A percentile compares a stretch with the other conserved stretches of the same genome.
Conservation (phyloP, 1,140 invertebrate species). For the Lycorma delicatula region DNA sequence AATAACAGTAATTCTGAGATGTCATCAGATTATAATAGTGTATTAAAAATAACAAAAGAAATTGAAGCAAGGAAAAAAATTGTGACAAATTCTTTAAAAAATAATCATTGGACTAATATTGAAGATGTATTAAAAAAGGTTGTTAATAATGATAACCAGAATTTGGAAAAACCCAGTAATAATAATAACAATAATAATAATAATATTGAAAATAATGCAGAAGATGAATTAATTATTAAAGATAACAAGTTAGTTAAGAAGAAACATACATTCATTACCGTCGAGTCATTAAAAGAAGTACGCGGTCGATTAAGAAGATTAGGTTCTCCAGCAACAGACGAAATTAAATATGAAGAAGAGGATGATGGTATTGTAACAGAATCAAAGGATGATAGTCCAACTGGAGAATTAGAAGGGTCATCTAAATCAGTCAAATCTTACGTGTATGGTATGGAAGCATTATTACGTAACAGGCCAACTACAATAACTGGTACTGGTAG, state of each 20-base stretch:
- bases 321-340: slow-evolving; percentile 25
- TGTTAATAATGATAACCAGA: background rate
- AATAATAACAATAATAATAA: too few relatives aligned
- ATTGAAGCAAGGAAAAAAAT: slow-evolving; percentile 15
- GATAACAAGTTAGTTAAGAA: slow-evolving; percentile 16
- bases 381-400: slow-evolving; percentile 21
- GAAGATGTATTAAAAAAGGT: slow-evolving; percentile 12
- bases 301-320: slow-evolving; percentile 41
- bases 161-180: too few relatives aligned
- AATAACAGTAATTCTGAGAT: slow-evolving; percentile 1
- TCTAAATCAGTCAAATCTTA: slow-evolving; percentile 36
- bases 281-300: slow-evolving; percentile 48
- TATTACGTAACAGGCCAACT: slow-evolving; percentile 32
- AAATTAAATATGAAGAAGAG: slow-evolving; percentile 26
- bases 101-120: slow-evolving; percentile 13
- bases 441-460: slow-evolving; percentile 38
- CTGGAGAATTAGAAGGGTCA: slow-evolving; percentile 10
- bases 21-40: slow-evolving; percentile 3
- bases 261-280: slow-evolving; percentile 43
- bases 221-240: background rate
- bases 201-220: background rate
- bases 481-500: slow-evolving; percentile 43
- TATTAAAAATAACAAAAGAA: slow-evolving; percentile 12
- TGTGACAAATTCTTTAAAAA: slow-evolving; percentile 10
- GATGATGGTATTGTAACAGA: slow-evolving; percentile 42